Percentiles rank a stretch among this genome's conserved stretches.
Conservation (phyloP, 2,113 vertebrate species). For the Myocastor coypus region DNA sequence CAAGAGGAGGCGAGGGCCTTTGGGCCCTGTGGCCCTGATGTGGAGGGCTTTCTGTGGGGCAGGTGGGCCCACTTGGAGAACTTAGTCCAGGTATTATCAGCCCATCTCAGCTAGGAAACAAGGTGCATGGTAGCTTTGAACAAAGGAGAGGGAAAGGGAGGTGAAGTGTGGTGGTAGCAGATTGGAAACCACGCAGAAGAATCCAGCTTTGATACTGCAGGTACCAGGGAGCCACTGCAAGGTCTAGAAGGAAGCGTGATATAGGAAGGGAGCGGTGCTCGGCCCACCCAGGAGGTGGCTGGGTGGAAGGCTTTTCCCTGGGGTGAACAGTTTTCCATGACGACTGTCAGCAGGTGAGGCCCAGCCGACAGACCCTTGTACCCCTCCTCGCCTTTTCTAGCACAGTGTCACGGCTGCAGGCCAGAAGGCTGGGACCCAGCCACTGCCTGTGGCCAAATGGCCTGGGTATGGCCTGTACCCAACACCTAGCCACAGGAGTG, state of each 20-base stretch:
- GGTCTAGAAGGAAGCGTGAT: neutral
- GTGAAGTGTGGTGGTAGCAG: neutral
- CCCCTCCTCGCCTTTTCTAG: neutral
- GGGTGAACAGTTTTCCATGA: neutral
- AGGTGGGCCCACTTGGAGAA: too few relatives aligned
- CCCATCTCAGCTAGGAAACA: neutral
- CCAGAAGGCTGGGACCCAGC: neutral
- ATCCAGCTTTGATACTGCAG: rapidly evolving
- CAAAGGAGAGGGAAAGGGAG: neutral
- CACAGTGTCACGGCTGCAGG: rapidly evolving
- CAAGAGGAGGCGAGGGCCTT: neutral
- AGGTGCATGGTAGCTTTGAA: rapidly evolving
- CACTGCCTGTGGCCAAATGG: neutral
- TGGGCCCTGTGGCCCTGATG: neutral
- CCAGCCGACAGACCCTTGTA: neutral
- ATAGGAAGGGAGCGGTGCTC: neutral
- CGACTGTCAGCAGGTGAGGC: rapidly evolving
- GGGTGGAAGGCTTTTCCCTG: neutral
- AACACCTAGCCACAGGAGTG: neutral
- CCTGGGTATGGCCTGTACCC: neutral
- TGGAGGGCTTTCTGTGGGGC: neutral
- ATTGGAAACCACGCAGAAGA: neutral
- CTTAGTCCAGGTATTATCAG: neutral
- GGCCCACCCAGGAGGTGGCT: neutral
- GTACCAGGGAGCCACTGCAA: neutral